Evolutionary conservation across 1,140 invertebrate species (phyloP), one percentile per base, ranked within the genome.

Genomic region (Heliconius hewitsoni): DNA sequence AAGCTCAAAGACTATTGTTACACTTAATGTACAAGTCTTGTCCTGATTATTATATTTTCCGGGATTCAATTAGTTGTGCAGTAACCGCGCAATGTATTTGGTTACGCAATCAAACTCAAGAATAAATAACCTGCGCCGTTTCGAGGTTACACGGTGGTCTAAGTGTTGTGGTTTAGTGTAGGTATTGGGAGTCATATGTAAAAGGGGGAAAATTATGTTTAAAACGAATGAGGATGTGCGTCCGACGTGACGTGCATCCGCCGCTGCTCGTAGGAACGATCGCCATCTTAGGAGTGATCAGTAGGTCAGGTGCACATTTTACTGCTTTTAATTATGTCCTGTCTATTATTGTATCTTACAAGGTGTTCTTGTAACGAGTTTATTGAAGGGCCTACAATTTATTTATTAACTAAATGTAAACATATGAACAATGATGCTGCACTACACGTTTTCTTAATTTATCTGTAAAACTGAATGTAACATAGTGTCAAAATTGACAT

Each of bases 181-280:
- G 76, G 73, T 79, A 78, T 81, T 76, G 74, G 60, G 77, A 83
- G 77, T 82, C 77, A 81, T 87, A 87, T 88, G 86, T 88, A 89
- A 90, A 89, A 89, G 87, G 85, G 83, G 85, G 85, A 86, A 88
- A 90, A 92, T 89, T 90, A 90, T 84, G 83, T 85, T 85, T 82
- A 70, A 81, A 76, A 76, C 81, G 83, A 86, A 86, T 77, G 87
- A 88, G 91, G 91, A 94, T 92, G 90, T 91, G 88, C 90, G 91
- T 93, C 87, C 84, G 90, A 90, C 84, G 81, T 93, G 91, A 93
- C 90, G 91, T 85, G 85, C 84, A 86, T 93, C 92, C 92, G 87
- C 85, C 76, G 81, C 74, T 78, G 81, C 82, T 81, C 87, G 83
- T 89, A 83, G 84, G 78, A 82, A 74, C 75, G 77, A 81, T 82